A percentile compares a stretch with the other conserved stretches of the same genome.
phyloP scores from a whole-genome alignment of 35 echinoderm and acorn worm species.

The Stichopus chloronotus region DNA sequence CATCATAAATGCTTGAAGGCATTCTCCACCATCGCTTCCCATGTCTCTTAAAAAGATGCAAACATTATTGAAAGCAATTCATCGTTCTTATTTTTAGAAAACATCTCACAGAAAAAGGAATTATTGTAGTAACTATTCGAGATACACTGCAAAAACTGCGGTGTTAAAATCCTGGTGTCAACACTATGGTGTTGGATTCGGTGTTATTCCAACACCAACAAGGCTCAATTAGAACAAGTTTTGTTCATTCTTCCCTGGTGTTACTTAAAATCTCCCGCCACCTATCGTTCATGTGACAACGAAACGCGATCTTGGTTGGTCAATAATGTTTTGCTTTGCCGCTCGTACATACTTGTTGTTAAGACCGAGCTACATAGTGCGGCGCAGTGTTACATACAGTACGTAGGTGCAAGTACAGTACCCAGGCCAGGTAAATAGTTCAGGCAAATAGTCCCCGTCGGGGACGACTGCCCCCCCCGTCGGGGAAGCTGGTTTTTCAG shows the following conservation, averaged over 20 bases:
- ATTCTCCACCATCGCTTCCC: no score
- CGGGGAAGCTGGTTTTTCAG: no score
- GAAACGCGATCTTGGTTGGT: background rate
- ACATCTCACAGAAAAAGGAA: no score
- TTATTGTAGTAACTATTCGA: no score
- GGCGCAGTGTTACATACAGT: background rate
- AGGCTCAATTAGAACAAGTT: background rate
- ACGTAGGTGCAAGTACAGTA: background rate
- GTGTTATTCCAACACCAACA: background rate
- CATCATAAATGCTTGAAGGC: no score
- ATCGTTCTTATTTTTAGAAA: no score
- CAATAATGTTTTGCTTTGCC: constrained; percentile 16
- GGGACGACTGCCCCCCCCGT: no score
- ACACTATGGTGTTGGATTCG: constrained; percentile 4
- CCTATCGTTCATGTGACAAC: background rate
- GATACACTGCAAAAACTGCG: background rate
- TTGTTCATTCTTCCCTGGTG: background rate
- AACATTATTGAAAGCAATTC: no score
- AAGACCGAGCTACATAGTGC: background rate
- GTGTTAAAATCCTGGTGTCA: background rate
- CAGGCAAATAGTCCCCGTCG: background rate
- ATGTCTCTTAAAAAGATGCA: no score
- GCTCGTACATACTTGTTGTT: background rate
- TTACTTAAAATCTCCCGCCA: background rate
- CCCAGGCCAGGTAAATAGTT: background rate